Conservation (phyloP, 2,797 vertebrate genomes). For the Acanthurus lineatus region DNA sequence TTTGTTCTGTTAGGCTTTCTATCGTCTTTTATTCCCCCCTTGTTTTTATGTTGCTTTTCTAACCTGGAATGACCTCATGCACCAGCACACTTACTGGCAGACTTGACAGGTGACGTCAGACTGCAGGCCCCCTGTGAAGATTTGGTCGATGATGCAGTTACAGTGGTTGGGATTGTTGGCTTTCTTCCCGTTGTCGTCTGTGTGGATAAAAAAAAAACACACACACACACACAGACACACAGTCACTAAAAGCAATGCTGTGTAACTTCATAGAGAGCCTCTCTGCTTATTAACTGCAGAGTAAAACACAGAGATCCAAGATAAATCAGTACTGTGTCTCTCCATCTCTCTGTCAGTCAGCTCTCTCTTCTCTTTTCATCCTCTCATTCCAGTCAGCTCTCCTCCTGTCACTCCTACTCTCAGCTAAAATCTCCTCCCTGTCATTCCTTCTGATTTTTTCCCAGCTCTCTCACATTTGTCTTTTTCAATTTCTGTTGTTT, state of each 20-base stretch:
- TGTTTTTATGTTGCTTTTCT: not conserved
- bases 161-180: constrained; percentile 98
- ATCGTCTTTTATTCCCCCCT: not conserved
- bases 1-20: not conserved
- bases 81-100: constrained; percentile 91
- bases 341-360: constrained; percentile 12
- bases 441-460: not conserved
- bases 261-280: constrained; percentile 32
- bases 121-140: constrained; percentile 96
- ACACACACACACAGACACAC: not conserved
- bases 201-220: not conserved
- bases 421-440: not conserved
- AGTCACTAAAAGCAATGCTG: constrained; percentile 43
- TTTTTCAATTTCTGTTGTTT: too few species aligned
- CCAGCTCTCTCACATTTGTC: not conserved
- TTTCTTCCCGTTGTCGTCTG: constrained; percentile 96
- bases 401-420: not conserved
- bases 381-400: constrained; percentile 6
- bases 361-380: not conserved
- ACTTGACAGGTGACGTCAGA: constrained; percentile 98
- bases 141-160: constrained; percentile 98
- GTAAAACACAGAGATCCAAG: constrained; percentile 8
- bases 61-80: not conserved
- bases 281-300: constrained; percentile 30
- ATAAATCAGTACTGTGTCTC: constrained; percentile 1